Conservation (phyloP, 2,113 vertebrate species). For the Nothobranchius furzeri region DNA sequence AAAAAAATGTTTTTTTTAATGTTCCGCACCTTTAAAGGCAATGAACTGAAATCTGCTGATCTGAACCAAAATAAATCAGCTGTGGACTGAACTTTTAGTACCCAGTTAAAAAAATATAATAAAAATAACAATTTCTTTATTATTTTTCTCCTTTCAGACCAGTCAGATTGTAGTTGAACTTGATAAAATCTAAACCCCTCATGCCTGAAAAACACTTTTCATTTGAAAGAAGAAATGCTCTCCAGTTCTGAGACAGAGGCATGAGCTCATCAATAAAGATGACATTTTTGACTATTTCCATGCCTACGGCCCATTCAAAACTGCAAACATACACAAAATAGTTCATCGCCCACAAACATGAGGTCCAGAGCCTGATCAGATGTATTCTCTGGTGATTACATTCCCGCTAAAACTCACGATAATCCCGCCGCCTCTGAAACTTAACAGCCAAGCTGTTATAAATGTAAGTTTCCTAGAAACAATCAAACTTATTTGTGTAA, state of each 20-base stretch:
- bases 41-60: too few relatives aligned
- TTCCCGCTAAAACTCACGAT: background rate
- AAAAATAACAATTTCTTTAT: too few relatives aligned
- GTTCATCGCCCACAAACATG: background rate
- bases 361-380: constrained; percentile 11
- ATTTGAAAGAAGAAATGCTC: background rate
- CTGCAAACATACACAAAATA: background rate
- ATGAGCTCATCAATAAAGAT: background rate
- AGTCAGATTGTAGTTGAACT: too few relatives aligned
- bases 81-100: too few relatives aligned
- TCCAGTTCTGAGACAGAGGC: background rate
- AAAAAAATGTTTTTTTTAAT: too few relatives aligned
- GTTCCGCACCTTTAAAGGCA: too few relatives aligned
- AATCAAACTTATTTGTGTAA: background rate
- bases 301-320: background rate
- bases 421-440: background rate
- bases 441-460: background rate
- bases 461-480: background rate
- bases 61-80: too few relatives aligned
- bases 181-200: too few relatives aligned
- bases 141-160: too few relatives aligned
- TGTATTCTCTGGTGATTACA: background rate
- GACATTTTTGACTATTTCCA: background rate
- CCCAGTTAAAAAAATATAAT: too few relatives aligned
- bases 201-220: too few relatives aligned